Percentiles rank a stretch among this genome's conserved stretches.
These are phyloP conservation scores for Rhamphomyia laevipes DNA, from an alignment of 2,888 invertebrate species.

Conservation along the genomic window DNA sequence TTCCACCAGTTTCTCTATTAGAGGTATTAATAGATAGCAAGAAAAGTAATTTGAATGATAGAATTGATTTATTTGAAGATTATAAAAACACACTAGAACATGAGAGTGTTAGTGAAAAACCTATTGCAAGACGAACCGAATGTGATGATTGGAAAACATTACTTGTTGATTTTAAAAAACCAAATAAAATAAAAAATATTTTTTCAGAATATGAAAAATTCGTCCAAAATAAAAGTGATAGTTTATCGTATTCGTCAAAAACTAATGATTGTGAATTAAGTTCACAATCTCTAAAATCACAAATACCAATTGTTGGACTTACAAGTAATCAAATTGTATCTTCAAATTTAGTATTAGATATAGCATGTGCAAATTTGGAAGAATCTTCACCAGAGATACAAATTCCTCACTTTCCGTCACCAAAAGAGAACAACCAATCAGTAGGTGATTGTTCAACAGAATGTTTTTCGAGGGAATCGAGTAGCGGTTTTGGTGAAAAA, in stretches of 20 bases:
- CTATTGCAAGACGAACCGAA: conserved; percentile 2
- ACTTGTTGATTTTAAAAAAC: conserved; percentile 16
- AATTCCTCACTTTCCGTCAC: conserved; percentile 21
- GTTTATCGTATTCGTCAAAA: background rate
- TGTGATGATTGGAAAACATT: conserved; percentile 16
- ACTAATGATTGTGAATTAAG: conserved; percentile 12
- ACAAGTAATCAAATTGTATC: too few relatives aligned
- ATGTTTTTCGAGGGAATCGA: conserved; percentile 10
- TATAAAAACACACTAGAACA: conserved; percentile 19
- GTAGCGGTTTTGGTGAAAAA: conserved; percentile 31
- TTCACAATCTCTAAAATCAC: conserved; percentile 14
- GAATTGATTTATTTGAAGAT: conserved; percentile 22
- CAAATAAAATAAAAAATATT: conserved; percentile 15
- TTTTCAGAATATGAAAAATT: conserved; percentile 22
- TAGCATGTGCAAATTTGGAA: too few relatives aligned
- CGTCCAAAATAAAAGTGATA: background rate
- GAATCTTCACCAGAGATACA: background rate
- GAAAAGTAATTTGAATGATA: background rate
- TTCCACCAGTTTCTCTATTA: background rate
- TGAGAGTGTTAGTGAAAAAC: conserved; percentile 8
- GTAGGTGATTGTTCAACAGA: conserved; percentile 5
- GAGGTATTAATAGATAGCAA: conserved; percentile 5
- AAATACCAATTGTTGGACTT: conserved; percentile 9
- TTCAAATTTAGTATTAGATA: too few relatives aligned
- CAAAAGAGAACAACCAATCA: conserved; percentile 16